Evolutionary conservation across 2,888 invertebrate species (phyloP).

Genomic region (Hartigia nigra): DNA sequence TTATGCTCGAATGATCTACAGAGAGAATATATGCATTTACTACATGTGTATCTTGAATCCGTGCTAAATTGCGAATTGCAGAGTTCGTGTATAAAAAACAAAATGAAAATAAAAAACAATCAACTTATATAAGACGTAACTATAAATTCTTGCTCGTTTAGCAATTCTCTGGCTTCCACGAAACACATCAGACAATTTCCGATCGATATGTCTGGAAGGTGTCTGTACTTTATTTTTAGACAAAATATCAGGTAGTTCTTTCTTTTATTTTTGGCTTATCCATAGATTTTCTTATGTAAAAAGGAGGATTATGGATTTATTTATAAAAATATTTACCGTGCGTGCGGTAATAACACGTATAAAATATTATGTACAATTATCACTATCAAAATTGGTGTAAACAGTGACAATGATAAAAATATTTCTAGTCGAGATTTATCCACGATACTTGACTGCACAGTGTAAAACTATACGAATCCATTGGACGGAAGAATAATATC

Average conservation of each 20-base stretch:
- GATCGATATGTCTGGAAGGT: no score
- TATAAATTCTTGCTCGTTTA: not conserved
- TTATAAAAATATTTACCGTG: not conserved
- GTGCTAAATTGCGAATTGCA: not conserved
- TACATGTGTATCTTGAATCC: not conserved
- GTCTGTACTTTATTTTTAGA: not conserved
- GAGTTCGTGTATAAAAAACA: not conserved
- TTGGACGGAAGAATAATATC: not conserved
- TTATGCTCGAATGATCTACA: not conserved
- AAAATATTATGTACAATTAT: conserved; percentile 1
- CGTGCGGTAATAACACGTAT: not conserved
- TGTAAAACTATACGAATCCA: not conserved
- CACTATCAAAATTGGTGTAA: not conserved
- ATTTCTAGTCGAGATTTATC: not conserved
- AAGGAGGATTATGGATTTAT: not conserved
- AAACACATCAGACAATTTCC: no score
- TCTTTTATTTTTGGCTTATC: not conserved
- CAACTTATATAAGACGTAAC: not conserved
- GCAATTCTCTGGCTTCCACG: not conserved
- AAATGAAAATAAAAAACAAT: not conserved
- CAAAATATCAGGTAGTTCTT: not conserved
- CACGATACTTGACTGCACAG: not conserved
- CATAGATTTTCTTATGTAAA: not conserved
- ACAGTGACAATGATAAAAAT: not conserved
- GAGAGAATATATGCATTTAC: not conserved